These are phyloP conservation scores for Diacarnus erythraeanus DNA, from an alignment of 37 sponge, comb jelly and placozoan species.

Conservation along the genomic window DNA sequence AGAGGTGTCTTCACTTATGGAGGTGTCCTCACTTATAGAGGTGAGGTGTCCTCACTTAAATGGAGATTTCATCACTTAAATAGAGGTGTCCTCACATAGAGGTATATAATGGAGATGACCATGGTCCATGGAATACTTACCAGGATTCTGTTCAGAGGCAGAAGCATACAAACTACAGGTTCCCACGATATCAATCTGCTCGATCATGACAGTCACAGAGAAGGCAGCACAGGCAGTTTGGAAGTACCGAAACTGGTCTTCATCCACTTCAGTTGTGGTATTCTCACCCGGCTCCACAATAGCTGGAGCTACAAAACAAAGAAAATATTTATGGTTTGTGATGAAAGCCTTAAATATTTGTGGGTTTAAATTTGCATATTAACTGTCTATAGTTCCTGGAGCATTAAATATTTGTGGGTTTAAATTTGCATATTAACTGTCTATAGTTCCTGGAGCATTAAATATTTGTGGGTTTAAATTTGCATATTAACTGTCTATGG, in stretches of 20 bases:
- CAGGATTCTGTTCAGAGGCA: conserved; percentile 60
- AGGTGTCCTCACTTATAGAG: background rate
- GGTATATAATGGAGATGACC: background rate
- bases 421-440: too few species aligned
- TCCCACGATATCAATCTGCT: conserved; percentile 80
- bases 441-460: too few species aligned
- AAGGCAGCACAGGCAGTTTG: conserved; percentile 70
- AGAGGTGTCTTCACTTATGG: background rate
- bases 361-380: too few species aligned
- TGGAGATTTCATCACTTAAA: background rate
- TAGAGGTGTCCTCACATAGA: background rate
- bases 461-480: too few species aligned
- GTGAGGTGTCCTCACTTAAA: too few species aligned
- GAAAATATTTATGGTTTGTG: background rate
- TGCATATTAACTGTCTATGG: too few species aligned
- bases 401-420: too few species aligned
- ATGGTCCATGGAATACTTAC: background rate
- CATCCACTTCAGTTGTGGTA: conserved; percentile 62
- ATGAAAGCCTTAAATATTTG: too few species aligned
- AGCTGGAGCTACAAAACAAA: conserved; percentile 61
- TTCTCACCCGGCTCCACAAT: conserved; percentile 78
- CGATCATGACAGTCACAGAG: conserved; percentile 71
- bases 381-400: too few species aligned
- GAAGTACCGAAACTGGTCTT: conserved; percentile 90
- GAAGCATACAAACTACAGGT: conserved; percentile 78